phyloP scores from a whole-genome alignment of 2,888 invertebrate genomes.

The Lasioglossum morio region DNA sequence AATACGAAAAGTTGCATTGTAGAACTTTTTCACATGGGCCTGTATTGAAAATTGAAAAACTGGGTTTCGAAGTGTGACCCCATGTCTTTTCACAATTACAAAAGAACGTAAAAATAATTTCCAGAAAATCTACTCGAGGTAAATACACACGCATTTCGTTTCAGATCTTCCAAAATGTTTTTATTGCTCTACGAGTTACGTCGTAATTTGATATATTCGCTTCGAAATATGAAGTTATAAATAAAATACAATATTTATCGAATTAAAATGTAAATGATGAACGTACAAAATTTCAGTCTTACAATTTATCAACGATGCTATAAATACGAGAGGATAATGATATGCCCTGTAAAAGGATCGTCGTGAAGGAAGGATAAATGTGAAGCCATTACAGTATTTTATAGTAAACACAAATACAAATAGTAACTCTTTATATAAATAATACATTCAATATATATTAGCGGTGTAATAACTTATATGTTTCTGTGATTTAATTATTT shows the following conservation, averaged over 20 bases:
- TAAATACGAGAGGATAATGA: not conserved
- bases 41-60: too few species aligned
- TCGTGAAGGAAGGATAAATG: not conserved
- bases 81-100: not conserved
- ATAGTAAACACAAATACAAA: slow-evolving; percentile 10
- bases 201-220: slow-evolving; percentile 1
- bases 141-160: not conserved
- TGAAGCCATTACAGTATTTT: not conserved
- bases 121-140: not conserved
- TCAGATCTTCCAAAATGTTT: not conserved
- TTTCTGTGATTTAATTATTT: not conserved
- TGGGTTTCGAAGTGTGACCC: too few species aligned
- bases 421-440: slow-evolving; percentile 12
- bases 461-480: not conserved
- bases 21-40: too few species aligned
- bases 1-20: too few species aligned
- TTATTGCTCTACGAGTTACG: not conserved
- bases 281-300: slow-evolving; percentile 1
- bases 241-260: not conserved
- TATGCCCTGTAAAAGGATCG: not conserved
- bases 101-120: not conserved
- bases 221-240: not conserved
- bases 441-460: slow-evolving; percentile 21
- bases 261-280: not conserved
- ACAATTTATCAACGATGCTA: not conserved